Percentiles rank a stretch among this genome's conserved stretches.
Evolutionary conservation across 2,888 invertebrate species (phyloP).

Genomic region (Empis stercorea): DNA sequence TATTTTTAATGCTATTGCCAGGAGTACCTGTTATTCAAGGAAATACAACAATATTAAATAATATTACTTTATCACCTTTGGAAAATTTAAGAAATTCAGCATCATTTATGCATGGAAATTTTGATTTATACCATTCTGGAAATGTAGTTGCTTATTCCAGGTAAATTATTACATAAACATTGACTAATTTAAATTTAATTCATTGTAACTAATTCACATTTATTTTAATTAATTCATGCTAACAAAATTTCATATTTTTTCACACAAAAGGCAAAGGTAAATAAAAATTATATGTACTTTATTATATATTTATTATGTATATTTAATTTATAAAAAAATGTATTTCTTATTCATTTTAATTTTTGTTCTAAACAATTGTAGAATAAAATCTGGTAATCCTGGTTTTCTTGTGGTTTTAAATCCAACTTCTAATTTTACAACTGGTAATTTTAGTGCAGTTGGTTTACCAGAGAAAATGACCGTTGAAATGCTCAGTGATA

Average conservation of each 20-base stretch:
- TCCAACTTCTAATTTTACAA: constrained; percentile 38
- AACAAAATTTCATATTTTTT: neutral
- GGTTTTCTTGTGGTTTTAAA: constrained; percentile 64
- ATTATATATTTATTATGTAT: no score
- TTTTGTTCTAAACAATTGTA: no score
- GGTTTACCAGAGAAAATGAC: constrained; percentile 47
- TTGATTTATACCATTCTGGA: constrained; percentile 32
- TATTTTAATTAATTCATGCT: no score
- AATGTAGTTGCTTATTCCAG: constrained; percentile 55
- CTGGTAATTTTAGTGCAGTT: constrained; percentile 43
- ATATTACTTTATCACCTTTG: constrained; percentile 17
- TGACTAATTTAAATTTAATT: no score
- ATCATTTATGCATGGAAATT: constrained; percentile 52
- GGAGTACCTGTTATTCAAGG: constrained; percentile 55
- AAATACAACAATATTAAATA: constrained; percentile 15
- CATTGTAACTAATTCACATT: no score
- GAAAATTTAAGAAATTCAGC: constrained; percentile 39
- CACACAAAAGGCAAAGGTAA: constrained; percentile 6
- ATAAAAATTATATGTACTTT: neutral
- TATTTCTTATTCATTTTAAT: no score
- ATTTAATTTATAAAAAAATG: no score
- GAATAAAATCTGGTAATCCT: constrained; percentile 60
- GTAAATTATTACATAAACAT: constrained; percentile 37
- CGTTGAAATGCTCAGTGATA: constrained; percentile 43
- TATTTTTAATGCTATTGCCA: constrained; percentile 63